Conservation (phyloP, 2,113 vertebrate genomes). For the Seriola aureovittata region DNA sequence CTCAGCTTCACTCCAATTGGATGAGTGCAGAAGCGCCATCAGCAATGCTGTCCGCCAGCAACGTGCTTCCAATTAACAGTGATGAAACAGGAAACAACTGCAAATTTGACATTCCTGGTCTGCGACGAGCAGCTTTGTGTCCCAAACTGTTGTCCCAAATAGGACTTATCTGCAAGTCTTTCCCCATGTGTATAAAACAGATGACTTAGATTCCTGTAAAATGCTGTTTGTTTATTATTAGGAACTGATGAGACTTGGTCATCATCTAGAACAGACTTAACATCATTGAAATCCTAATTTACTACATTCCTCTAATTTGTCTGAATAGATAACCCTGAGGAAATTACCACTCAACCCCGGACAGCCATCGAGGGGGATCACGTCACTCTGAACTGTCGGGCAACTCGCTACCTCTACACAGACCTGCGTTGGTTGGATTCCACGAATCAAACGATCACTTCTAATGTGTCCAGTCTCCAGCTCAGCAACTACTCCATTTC, state of each 20-base stretch:
- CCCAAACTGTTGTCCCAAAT: constrained; percentile 40
- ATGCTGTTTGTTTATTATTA: constrained; percentile 1
- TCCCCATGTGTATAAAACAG: constrained; percentile 3
- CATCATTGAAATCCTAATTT: background rate
- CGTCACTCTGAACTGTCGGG: constrained; percentile 84
- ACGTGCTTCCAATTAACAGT: constrained; percentile 86
- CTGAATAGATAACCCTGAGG: constrained; percentile 80
- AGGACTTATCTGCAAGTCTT: constrained; percentile 7
- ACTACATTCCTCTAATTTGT: constrained; percentile 25
- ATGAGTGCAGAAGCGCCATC: constrained; percentile 67
- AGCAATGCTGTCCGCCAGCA: constrained; percentile 63
- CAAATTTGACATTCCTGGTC: constrained; percentile 80
- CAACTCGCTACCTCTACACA: constrained; percentile 88
- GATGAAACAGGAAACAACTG: constrained; percentile 86
- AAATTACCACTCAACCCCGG: constrained; percentile 77
- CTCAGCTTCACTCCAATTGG: constrained; percentile 72
- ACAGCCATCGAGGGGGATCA: constrained; percentile 83
- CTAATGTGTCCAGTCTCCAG: constrained; percentile 37
- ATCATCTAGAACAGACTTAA: background rate
- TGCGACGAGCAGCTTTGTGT: constrained; percentile 48
- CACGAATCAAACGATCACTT: constrained; percentile 63
- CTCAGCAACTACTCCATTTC: constrained; percentile 83
- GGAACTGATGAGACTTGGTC: background rate
- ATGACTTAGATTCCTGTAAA: background rate
- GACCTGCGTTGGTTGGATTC: constrained; percentile 86